These are phyloP conservation scores for Drosophila pachea DNA, from an alignment of 1,140 invertebrate genomes.

Conservation along the genomic window DNA sequence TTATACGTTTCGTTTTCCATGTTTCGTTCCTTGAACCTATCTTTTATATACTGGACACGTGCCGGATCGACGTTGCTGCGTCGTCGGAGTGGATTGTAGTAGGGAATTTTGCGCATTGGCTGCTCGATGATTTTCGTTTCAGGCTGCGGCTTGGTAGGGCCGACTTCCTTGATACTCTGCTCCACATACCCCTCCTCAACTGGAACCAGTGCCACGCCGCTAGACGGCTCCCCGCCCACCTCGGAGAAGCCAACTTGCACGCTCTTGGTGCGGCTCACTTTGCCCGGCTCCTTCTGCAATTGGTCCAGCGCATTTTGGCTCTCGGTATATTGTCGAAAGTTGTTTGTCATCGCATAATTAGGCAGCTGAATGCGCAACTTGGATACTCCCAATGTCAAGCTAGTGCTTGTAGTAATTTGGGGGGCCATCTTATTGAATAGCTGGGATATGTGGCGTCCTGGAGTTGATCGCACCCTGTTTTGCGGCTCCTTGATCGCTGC, in stretches of 20 bases:
- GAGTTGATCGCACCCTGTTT: not conserved
- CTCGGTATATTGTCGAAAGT: slow-evolving; percentile 7
- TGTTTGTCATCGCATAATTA: not conserved
- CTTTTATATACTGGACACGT: slow-evolving; percentile 50
- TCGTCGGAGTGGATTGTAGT: slow-evolving; percentile 43
- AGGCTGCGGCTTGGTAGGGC: slow-evolving; percentile 15
- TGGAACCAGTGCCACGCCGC: slow-evolving; percentile 11
- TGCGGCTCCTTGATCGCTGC: slow-evolving; percentile 12
- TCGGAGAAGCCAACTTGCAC: slow-evolving; percentile 2
- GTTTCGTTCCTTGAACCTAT: slow-evolving; percentile 37
- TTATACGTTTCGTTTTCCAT: slow-evolving; percentile 32
- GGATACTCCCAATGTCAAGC: slow-evolving; percentile 10
- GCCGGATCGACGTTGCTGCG: slow-evolving; percentile 43
- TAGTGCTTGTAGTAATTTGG: not conserved
- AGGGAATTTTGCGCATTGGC: slow-evolving; percentile 26
- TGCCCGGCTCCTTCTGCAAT: slow-evolving; percentile 5
- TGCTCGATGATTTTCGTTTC: slow-evolving; percentile 20
- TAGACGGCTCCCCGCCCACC: not conserved
- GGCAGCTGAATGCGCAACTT: slow-evolving; percentile 6
- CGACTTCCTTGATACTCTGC: slow-evolving; percentile 20
- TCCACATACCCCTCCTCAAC: slow-evolving; percentile 6
- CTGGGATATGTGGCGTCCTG: slow-evolving; percentile 1
- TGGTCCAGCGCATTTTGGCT: slow-evolving; percentile 20
- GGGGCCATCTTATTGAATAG: slow-evolving; percentile 4
- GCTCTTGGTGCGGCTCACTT: slow-evolving; percentile 7